phyloP scores from a whole-genome alignment of 1,140 invertebrate species.

The Diplogasteroides magnus region DNA sequence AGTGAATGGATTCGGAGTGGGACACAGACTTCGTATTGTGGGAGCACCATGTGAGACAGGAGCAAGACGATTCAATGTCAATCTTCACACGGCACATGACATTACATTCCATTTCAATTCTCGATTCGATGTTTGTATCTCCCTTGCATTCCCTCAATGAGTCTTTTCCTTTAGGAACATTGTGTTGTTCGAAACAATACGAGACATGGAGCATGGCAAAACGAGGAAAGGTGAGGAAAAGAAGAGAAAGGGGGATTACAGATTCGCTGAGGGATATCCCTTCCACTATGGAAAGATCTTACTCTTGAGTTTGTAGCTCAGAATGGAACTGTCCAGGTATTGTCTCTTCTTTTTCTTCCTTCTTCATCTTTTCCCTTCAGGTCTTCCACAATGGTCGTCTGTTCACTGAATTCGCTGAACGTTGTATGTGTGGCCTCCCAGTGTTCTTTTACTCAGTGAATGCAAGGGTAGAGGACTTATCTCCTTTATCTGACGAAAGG shows the following conservation, averaged over 20 bases:
- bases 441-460: too few relatives aligned
- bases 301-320: slow-evolving; percentile 22
- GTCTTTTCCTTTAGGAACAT: slow-evolving; percentile 5
- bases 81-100: slow-evolving; percentile 16
- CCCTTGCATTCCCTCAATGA: not conserved
- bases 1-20: too few relatives aligned
- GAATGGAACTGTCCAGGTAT: slow-evolving; percentile 11
- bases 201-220: slow-evolving; percentile 5
- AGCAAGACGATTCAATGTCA: slow-evolving; percentile 7
- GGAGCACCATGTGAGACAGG: not conserved
- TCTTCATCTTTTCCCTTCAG: too few relatives aligned
- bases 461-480: too few relatives aligned
- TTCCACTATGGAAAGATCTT: slow-evolving; percentile 17
- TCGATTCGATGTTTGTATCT: slow-evolving; percentile 11
- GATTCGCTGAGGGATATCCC: not conserved
- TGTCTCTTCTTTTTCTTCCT: slow-evolving; percentile 11
- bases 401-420: slow-evolving; percentile 20
- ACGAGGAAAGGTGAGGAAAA: too few relatives aligned
- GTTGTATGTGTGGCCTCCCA: too few relatives aligned
- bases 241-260: too few relatives aligned
- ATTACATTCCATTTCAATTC: slow-evolving; percentile 25
- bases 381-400: slow-evolving; percentile 20
- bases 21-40: slow-evolving; percentile 6
- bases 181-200: slow-evolving; percentile 20
- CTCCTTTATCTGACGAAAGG: too few relatives aligned